Evolutionary conservation across 2,888 invertebrate species (phyloP).

Genomic region (Gandaritis pyraliata): DNA sequence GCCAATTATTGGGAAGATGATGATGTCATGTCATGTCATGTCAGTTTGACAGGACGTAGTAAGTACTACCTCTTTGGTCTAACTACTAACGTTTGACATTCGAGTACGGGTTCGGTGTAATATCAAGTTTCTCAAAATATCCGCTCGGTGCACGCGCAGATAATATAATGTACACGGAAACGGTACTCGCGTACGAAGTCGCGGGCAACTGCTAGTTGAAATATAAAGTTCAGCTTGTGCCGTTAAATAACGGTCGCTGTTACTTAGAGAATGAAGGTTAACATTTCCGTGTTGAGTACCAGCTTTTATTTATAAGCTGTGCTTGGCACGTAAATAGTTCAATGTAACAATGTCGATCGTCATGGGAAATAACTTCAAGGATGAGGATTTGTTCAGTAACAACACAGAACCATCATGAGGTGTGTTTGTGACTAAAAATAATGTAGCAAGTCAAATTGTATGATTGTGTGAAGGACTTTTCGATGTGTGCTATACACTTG

Average conservation of each 20-base stretch:
- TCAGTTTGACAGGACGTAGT: too few relatives aligned
- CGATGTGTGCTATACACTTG: neutral
- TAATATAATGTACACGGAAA: too few relatives aligned
- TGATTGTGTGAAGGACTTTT: neutral
- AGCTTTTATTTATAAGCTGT: slow-evolving; percentile 22
- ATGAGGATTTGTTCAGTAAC: slow-evolving; percentile 37
- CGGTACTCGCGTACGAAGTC: too few relatives aligned
- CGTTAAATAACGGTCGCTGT: neutral
- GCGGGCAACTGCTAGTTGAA: too few relatives aligned
- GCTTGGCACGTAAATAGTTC: slow-evolving; percentile 50
- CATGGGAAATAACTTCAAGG: slow-evolving; percentile 48
- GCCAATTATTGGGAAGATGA: too few relatives aligned
- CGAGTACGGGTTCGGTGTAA: too few relatives aligned
- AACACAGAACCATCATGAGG: neutral
- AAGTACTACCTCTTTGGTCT: too few relatives aligned
- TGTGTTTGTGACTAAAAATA: slow-evolving; percentile 23
- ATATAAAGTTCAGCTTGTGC: too few relatives aligned
- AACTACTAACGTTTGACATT: too few relatives aligned
- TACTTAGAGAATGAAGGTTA: neutral
- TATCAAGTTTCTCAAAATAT: too few relatives aligned
- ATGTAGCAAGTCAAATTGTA: neutral
- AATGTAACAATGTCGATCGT: slow-evolving; percentile 49
- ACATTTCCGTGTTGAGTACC: slow-evolving; percentile 4
- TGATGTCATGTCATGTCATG: too few relatives aligned
- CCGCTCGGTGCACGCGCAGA: too few relatives aligned